A percentile compares a stretch with the other conserved stretches of the same genome.
Evolutionary conservation across 2,113 vertebrate genomes (phyloP).

Genomic region (Chionis minor): DNA sequence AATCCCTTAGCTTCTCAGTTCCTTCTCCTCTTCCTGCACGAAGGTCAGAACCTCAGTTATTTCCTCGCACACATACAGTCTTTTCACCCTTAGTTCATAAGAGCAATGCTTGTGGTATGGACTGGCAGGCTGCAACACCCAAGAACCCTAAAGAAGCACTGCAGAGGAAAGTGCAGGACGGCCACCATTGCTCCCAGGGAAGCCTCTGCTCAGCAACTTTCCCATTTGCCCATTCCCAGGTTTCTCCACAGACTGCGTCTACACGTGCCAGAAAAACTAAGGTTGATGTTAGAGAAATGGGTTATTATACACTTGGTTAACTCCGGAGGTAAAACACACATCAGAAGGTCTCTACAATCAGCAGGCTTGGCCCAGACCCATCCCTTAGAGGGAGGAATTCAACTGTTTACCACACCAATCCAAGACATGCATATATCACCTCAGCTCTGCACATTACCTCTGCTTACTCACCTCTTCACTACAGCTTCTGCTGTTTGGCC

Average conservation of each 20-base stretch:
- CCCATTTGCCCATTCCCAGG: neutral
- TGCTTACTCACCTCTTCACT: neutral
- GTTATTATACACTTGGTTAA: neutral
- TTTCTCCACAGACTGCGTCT: neutral
- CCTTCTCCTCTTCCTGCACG: neutral
- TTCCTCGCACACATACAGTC: neutral
- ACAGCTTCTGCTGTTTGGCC: neutral
- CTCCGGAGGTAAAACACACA: neutral
- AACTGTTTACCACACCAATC: neutral
- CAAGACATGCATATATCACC: neutral
- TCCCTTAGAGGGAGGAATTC: neutral
- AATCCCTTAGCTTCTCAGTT: neutral
- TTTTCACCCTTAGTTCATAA: neutral
- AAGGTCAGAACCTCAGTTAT: neutral
- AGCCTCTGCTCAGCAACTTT: neutral
- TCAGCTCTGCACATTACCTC: neutral
- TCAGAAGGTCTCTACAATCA: neutral
- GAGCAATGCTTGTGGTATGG: neutral
- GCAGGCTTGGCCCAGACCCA: neutral
- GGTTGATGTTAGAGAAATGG: neutral
- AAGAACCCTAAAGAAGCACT: neutral
- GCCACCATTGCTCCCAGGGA: neutral
- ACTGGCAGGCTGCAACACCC: neutral
- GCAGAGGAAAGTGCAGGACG: neutral
- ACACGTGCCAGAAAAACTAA: neutral